Conservation (phyloP, 2,113 vertebrate genomes). For the Aphelocoma coerulescens region DNA sequence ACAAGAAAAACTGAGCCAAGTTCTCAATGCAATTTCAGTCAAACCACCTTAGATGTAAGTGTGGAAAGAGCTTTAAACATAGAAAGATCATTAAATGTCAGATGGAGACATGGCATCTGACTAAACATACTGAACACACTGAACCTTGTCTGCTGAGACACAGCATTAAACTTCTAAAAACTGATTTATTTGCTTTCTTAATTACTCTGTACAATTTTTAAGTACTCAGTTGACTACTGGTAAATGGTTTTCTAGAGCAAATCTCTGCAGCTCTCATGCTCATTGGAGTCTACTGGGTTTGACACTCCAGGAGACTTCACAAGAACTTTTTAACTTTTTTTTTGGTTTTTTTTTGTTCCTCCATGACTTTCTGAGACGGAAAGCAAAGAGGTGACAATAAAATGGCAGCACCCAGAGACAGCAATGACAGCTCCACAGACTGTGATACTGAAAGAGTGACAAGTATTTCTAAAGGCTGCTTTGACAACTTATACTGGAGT, state of each 20-base stretch:
- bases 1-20: conserved; percentile 4
- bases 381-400: conserved; percentile 58
- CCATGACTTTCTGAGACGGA: conserved; percentile 37
- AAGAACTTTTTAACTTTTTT: conserved; percentile 8
- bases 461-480: conserved; percentile 65
- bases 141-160: background rate
- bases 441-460: conserved; percentile 56
- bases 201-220: background rate
- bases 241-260: background rate
- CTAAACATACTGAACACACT: background rate
- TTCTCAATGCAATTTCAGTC: conserved; percentile 19
- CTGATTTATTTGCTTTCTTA: conserved; percentile 4
- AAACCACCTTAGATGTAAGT: background rate
- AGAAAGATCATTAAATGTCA: background rate
- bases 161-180: background rate
- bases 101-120: background rate
- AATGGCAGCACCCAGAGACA: conserved; percentile 63
- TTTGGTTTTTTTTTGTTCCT: background rate
- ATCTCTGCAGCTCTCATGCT: background rate
- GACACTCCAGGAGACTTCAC: background rate
- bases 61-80: conserved; percentile 11
- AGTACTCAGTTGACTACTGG: background rate
- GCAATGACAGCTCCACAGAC: conserved; percentile 56
- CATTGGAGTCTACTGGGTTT: background rate
- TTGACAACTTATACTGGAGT: conserved; percentile 58